Conservation (phyloP, 2,113 vertebrate genomes). For the Bettongia penicillata region DNA sequence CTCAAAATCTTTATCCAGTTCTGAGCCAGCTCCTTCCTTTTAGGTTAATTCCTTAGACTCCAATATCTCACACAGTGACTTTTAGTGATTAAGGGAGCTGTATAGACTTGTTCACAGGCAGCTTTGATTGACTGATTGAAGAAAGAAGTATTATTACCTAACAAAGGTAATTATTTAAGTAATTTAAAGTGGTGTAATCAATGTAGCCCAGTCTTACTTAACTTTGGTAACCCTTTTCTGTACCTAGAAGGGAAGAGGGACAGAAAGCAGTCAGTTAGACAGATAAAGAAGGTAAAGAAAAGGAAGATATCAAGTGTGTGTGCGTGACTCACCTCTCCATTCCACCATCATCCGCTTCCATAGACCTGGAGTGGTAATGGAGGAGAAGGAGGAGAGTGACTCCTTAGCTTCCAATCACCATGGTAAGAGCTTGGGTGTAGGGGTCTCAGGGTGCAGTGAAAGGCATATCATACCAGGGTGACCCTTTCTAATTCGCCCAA, state of each 20-base stretch:
- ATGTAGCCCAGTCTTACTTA: background rate
- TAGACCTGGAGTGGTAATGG: background rate
- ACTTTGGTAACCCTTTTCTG: background rate
- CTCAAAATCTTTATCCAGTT: background rate
- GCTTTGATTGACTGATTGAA: background rate
- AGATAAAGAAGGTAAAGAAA: background rate
- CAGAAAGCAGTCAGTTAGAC: background rate
- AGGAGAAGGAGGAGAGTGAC: background rate
- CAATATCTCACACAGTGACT: background rate
- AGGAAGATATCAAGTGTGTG: background rate
- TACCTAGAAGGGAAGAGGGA: background rate
- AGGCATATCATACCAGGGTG: background rate
- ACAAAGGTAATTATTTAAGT: background rate
- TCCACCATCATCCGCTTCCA: background rate
- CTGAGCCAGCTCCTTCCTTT: background rate
- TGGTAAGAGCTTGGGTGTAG: background rate
- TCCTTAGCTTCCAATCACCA: background rate
- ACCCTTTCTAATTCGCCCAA: background rate
- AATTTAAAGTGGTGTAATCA: background rate
- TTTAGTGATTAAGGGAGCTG: background rate
- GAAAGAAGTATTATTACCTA: background rate
- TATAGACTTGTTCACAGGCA: background rate
- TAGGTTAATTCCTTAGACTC: background rate
- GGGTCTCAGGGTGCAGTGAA: background rate
- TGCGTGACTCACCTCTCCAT: background rate